Conservation (phyloP, 2,888 invertebrate species). For the Dolomedes plantarius region DNA sequence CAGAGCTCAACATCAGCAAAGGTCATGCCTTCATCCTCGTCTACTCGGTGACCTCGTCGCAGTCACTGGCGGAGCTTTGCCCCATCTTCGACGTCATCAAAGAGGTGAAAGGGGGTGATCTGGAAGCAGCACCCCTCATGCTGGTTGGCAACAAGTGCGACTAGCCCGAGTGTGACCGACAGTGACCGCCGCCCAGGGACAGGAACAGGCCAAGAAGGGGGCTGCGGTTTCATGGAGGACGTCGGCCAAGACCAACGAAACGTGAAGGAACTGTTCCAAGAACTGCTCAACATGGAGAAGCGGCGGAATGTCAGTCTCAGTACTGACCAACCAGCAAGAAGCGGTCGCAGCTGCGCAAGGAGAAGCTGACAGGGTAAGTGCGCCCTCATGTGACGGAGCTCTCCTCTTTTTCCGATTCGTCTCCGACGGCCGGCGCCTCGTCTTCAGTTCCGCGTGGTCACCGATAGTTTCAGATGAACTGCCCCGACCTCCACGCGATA, state of each 20-base stretch:
- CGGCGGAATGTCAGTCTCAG: constrained; percentile 93
- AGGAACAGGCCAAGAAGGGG: constrained; percentile 94
- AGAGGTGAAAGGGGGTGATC: constrained; percentile 82
- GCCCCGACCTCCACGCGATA: no score
- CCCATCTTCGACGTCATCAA: constrained; percentile 95
- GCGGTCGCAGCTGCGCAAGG: constrained; percentile 78
- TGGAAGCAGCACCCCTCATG: constrained; percentile 91
- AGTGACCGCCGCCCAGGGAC: constrained; percentile 86
- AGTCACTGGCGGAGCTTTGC: constrained; percentile 94
- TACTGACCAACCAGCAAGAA: constrained; percentile 79
- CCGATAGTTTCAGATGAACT: no score
- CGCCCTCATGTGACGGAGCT: constrained; percentile 80
- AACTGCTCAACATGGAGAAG: constrained; percentile 97
- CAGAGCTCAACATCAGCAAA: constrained; percentile 97
- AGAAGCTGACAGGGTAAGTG: constrained; percentile 84
- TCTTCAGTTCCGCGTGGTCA: no score
- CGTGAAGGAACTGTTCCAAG: constrained; percentile 94
- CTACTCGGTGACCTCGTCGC: constrained; percentile 93
- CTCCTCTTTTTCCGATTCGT: background rate
- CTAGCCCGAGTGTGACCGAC: constrained; percentile 86
- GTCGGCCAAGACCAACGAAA: constrained; percentile 99
- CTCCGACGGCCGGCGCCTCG: no score
- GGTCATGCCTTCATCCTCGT: constrained; percentile 99
- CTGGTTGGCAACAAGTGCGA: constrained; percentile 98
- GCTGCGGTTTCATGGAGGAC: constrained; percentile 98